Conservation (phyloP, 2,888 invertebrate genomes). For the Byasa hedistus region DNA sequence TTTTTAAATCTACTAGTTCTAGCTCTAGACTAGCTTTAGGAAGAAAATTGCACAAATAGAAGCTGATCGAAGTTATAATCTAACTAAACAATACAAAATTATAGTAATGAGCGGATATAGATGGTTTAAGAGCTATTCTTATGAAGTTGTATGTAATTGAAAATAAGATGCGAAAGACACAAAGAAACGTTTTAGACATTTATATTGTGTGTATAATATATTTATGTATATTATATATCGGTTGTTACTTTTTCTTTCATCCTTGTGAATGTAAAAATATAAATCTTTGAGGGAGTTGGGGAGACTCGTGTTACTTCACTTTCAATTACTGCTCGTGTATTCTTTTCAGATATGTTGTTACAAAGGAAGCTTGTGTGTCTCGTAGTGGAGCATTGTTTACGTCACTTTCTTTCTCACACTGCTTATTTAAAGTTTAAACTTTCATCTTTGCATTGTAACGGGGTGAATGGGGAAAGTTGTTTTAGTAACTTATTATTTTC, state of each 20-base stretch:
- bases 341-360: slow-evolving; percentile 7
- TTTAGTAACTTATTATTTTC: background rate
- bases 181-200: no score
- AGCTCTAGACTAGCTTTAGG: no score
- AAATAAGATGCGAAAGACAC: no score
- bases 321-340: slow-evolving; percentile 3
- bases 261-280: background rate
- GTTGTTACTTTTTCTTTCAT: background rate
- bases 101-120: no score
- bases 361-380: slow-evolving; percentile 14
- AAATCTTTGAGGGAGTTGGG: background rate
- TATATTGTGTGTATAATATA: no score
- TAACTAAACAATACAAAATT: no score
- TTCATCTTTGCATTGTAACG: slow-evolving; percentile 12
- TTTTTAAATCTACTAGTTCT: no score
- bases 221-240: no score
- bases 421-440: slow-evolving; percentile 11
- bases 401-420: slow-evolving; percentile 24
- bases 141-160: no score
- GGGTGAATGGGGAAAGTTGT: slow-evolving; percentile 3
- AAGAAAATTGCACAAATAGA: no score
- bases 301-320: background rate
- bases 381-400: slow-evolving; percentile 7
- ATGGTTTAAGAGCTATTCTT: no score
- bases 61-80: no score